These are phyloP conservation scores for Morone saxatilis DNA, from an alignment of 2,113 vertebrate genomes.

Conservation along the genomic window DNA sequence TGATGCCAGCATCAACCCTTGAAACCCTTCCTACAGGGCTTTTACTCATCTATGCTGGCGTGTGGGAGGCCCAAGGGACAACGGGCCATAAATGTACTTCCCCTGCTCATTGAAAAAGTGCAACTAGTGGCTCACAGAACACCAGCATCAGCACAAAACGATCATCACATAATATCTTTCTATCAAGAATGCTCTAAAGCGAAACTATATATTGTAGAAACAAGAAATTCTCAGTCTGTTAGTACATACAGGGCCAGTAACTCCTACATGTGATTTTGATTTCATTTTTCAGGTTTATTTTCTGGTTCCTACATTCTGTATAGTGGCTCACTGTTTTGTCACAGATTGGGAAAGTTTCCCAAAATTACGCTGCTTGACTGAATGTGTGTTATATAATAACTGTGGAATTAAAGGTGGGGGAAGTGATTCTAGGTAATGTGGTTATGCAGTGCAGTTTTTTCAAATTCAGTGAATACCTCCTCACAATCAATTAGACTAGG, in stretches of 20 bases:
- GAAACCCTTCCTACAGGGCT: conserved; percentile 35
- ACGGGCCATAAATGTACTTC: conserved; percentile 50
- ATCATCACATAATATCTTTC: background rate
- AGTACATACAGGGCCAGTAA: background rate
- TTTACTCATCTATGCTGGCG: conserved; percentile 29
- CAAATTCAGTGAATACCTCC: too few species aligned
- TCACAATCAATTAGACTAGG: too few species aligned
- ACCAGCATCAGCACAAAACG: background rate
- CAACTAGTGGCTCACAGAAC: conserved; percentile 21
- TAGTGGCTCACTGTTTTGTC: background rate
- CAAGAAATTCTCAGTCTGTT: background rate
- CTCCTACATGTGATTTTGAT: background rate
- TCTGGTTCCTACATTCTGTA: background rate
- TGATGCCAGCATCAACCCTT: conserved; percentile 30
- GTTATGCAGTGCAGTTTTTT: too few species aligned
- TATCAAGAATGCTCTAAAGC: too few species aligned
- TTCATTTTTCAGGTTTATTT: background rate
- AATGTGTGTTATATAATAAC: too few species aligned
- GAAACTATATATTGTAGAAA: too few species aligned
- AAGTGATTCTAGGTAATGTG: too few species aligned
- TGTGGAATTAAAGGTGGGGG: too few species aligned
- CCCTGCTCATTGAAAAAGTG: conserved; percentile 48
- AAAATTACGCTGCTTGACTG: background rate
- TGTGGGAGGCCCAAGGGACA: conserved; percentile 47
- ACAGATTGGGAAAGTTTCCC: background rate